Evolutionary conservation across 1,140 invertebrate genomes (phyloP).

Genomic region (Drosophila yakuba): DNA sequence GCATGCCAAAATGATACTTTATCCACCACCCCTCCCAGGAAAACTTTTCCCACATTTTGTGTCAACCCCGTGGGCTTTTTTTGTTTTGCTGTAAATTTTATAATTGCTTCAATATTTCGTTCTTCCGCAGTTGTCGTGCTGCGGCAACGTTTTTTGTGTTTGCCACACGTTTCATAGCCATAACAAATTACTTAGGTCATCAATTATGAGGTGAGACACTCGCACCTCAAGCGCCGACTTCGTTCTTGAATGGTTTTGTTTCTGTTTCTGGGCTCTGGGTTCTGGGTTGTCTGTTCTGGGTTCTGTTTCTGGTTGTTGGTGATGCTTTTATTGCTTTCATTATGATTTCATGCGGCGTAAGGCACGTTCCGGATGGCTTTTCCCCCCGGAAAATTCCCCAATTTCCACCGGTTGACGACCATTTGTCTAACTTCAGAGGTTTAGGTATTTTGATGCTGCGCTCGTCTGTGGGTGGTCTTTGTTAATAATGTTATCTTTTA

Average conservation of each 20-base stretch:
- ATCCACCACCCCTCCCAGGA: neutral
- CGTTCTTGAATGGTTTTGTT: conserved; percentile 22
- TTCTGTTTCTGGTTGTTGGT: conserved; percentile 39
- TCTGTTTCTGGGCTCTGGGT: neutral
- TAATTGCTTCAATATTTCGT: conserved; percentile 70
- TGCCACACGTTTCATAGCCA: conserved; percentile 69
- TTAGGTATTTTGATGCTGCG: conserved; percentile 39
- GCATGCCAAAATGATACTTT: neutral
- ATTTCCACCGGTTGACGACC: conserved; percentile 63
- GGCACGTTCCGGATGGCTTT: conserved; percentile 54
- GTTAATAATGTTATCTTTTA: conserved; percentile 83
- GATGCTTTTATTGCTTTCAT: conserved; percentile 81
- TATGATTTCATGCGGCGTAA: conserved; percentile 73
- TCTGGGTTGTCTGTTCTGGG: neutral
- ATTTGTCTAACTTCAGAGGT: conserved; percentile 72
- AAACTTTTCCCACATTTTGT: conserved; percentile 27
- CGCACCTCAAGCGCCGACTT: conserved; percentile 25
- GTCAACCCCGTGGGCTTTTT: conserved; percentile 28
- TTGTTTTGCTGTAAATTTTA: conserved; percentile 42
- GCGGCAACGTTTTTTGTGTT: conserved; percentile 49
- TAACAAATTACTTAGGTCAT: conserved; percentile 83
- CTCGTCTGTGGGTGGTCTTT: conserved; percentile 15
- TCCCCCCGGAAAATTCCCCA: conserved; percentile 10
- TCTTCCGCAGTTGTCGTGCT: conserved; percentile 46
- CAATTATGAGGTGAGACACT: conserved; percentile 70